Conservation (phyloP, 2,888 invertebrate species). For the Drosophila cognata region DNA sequence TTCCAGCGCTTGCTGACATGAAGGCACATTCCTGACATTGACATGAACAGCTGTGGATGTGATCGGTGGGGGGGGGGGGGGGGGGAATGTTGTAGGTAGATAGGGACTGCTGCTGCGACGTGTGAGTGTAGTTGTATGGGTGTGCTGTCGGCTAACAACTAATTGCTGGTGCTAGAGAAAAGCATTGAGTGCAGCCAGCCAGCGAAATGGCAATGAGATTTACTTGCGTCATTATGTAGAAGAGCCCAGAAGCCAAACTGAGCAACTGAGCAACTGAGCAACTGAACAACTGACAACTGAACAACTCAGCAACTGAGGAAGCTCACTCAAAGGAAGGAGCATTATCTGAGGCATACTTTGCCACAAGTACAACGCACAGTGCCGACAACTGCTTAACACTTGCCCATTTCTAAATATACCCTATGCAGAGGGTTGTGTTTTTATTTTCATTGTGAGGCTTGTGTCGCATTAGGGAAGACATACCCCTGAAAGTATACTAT, state of each 20-base stretch:
- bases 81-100: neutral
- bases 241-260: constrained; percentile 47
- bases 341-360: constrained; percentile 29
- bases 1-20: constrained; percentile 68
- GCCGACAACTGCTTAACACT: constrained; percentile 67
- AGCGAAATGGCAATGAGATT: constrained; percentile 77
- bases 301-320: neutral
- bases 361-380: constrained; percentile 38
- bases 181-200: constrained; percentile 70
- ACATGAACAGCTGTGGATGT: constrained; percentile 24
- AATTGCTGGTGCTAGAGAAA: constrained; percentile 64
- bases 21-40: constrained; percentile 65
- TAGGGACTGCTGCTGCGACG: constrained; percentile 1
- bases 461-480: neutral
- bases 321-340: constrained; percentile 1
- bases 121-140: constrained; percentile 5
- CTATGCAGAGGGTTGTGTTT: neutral
- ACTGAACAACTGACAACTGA: constrained; percentile 1
- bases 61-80: neutral
- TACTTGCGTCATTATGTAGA: constrained; percentile 75
- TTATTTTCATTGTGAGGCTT: neutral
- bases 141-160: constrained; percentile 58
- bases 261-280: constrained; percentile 1
- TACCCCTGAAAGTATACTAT: neutral
- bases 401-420: constrained; percentile 38